These are phyloP conservation scores for Phaethon lepturus DNA, from an alignment of 2,113 vertebrate genomes.

Conservation along the genomic window DNA sequence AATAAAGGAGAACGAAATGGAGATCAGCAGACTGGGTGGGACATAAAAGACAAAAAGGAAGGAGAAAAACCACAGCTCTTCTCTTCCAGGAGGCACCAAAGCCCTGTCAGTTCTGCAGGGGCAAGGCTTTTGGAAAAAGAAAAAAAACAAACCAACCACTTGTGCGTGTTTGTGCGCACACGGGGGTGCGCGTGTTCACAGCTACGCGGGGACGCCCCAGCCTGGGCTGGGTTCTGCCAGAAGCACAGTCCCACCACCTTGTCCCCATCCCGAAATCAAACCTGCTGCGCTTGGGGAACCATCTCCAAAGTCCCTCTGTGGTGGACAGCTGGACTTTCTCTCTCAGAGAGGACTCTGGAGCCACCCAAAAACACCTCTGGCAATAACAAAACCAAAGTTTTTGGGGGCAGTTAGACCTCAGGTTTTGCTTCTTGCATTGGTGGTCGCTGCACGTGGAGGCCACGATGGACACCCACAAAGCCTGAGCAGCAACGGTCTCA, in stretches of 20 bases:
- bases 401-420: neutral
- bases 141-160: neutral
- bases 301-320: neutral
- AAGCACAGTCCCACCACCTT: neutral
- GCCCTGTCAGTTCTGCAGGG: neutral
- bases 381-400: neutral
- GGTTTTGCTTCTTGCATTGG: neutral
- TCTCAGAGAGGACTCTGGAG: neutral
- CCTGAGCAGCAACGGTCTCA: neutral
- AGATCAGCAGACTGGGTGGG: neutral
- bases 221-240: neutral
- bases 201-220: neutral
- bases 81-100: slow-evolving; percentile 26
- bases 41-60: slow-evolving; percentile 3
- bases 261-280: neutral
- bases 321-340: neutral
- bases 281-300: neutral
- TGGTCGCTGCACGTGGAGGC: fast-evolving
- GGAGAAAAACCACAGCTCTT: neutral
- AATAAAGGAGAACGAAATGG: neutral
- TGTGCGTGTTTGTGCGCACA: neutral
- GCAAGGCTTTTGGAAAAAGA: neutral
- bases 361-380: neutral
- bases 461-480: neutral
- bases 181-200: fast-evolving